A percentile compares a stretch with the other conserved stretches of the same genome.
Conservation (phyloP, 1,140 invertebrate species). For the Brachionus calyciflorus region DNA sequence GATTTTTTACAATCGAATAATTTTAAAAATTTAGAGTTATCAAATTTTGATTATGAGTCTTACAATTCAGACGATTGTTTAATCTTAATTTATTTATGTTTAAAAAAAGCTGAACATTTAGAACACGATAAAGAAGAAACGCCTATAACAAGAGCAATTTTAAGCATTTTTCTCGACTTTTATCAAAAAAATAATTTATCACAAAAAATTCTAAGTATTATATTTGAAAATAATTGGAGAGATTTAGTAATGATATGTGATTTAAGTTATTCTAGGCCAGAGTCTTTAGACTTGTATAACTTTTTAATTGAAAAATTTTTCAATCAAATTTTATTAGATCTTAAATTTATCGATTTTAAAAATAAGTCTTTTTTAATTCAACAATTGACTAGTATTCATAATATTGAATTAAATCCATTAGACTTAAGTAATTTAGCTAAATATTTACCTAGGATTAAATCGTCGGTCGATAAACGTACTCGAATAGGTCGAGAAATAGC, state of each 20-base stretch:
- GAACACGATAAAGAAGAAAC: not conserved
- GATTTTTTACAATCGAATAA: not conserved
- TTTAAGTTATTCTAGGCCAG: not conserved
- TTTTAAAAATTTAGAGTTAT: not conserved
- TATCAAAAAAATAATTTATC: too few relatives aligned
- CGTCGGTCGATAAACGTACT: constrained; percentile 21
- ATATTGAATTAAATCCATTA: not conserved
- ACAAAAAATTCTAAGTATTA: not conserved
- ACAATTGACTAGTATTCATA: not conserved
- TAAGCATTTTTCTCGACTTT: not conserved
- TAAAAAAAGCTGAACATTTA: not conserved
- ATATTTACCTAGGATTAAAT: constrained; percentile 9
- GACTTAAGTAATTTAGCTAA: not conserved
- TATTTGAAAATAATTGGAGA: not conserved
- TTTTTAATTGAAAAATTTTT: constrained; percentile 21
- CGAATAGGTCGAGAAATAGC: not conserved
- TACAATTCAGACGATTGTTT: not conserved
- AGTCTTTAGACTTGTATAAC: not conserved
- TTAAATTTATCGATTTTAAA: not conserved
- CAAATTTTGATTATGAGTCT: not conserved
- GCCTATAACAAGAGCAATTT: not conserved
- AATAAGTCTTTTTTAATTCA: not conserved
- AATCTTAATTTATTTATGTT: not conserved
- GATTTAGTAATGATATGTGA: not conserved
- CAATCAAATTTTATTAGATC: not conserved